Conservation (phyloP, 23 tunicate genomes). For the Clavelina lepadiformis region DNA sequence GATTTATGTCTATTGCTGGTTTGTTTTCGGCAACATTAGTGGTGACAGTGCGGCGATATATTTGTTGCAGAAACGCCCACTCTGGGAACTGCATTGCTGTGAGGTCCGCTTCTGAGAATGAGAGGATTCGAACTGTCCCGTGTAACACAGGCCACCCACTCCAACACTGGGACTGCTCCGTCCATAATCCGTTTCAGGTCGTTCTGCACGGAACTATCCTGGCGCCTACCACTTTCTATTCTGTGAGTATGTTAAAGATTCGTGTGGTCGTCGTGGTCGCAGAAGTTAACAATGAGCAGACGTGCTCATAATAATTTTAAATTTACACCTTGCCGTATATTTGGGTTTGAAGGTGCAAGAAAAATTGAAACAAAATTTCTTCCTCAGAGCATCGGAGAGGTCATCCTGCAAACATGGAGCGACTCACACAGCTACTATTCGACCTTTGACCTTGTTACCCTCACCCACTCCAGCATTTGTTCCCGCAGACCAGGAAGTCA, state of each 20-base stretch:
- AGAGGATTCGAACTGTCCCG: conserved; percentile 33
- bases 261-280: too few relatives aligned
- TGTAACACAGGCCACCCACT: conserved; percentile 36
- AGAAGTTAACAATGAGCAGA: too few relatives aligned
- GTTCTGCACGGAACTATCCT: conserved; percentile 44
- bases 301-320: too few relatives aligned
- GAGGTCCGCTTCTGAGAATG: conserved; percentile 29
- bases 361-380: conserved; percentile 2
- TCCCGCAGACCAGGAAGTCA: conserved; percentile 79
- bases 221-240: conserved; percentile 56
- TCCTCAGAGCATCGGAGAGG: conserved; percentile 13
- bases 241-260: conserved; percentile 17
- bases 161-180: conserved; percentile 82
- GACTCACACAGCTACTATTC: conserved; percentile 72
- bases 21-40: too few relatives aligned
- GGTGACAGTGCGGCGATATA: too few relatives aligned
- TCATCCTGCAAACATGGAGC: conserved; percentile 65
- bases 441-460: conserved; percentile 52
- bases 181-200: conserved; percentile 55
- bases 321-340: too few relatives aligned
- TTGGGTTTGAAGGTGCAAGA: too few relatives aligned
- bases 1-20: too few relatives aligned
- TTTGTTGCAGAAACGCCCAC: conserved; percentile 28
- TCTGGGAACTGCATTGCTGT: conserved; percentile 58
- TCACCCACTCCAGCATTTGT: conserved; percentile 61